Base-by-base conservation (phyloP, 2,888 invertebrate species). In the Plagodis dolabraria region DNA sequence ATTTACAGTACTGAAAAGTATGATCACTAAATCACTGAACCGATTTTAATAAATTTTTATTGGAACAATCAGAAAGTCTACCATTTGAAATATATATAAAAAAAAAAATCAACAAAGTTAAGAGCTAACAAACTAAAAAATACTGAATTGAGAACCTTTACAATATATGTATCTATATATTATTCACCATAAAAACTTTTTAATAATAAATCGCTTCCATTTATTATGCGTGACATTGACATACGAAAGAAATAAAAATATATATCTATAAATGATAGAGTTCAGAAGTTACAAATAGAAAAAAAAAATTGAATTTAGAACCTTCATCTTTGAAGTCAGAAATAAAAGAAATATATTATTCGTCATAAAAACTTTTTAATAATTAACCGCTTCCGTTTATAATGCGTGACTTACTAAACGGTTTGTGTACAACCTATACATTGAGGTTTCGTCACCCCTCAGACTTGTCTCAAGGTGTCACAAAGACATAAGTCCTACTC, bases 401-500 rank as follows among this genome's bases (percentile, higher is more conserved):
- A 22, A 22, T 22, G 22, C 4, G 7, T 36, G 36, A 7, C 36
- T 36, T 36, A 8, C 0, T 36, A 36, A 36, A 8, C 36, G 36
- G 5, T 36, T 8, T 36, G 7, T 36, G 36, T 36, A 36, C 8
- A 2, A 36, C 10, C 5, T 9, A 6, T 12, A 48, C 33, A 6
- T 38, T 34, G n/a, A 7, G 40, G n/a, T 53, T 53, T 46, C 33
- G 53, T 53, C 58, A 11, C 53, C 36, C 48, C 10, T 10, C 47
- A 11, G 54, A 44, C 44, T 54, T 63, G 59, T 46, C 38, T 53
- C 64, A 54, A 61, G 67, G 68, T 71, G 76, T 74, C 77, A 76
- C 72, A 77, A 75, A 71, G 40, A 5, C 40, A 69, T 79, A 77
- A 79, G 72, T 72, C 75, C 68, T 68, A 65, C 73, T 70, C 65